Evolutionary conservation across 2,888 invertebrate species (phyloP).

Genomic region (Dione vanillae): DNA sequence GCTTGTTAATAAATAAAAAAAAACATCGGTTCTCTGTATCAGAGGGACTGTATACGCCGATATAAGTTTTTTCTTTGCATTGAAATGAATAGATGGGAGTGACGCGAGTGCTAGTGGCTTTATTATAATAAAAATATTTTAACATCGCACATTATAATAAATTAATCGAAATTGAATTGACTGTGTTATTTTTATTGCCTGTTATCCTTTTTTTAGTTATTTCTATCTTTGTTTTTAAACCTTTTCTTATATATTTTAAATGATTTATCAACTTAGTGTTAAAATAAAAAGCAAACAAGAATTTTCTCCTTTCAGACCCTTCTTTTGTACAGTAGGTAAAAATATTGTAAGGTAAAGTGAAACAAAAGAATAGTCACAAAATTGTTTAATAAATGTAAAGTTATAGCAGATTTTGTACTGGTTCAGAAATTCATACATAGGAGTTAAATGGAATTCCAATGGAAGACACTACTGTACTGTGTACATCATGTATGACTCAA

Average conservation of each 20-base stretch:
- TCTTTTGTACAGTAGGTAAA: too few species aligned
- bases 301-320: too few species aligned
- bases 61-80: slow-evolving; percentile 55
- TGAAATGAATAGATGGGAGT: slow-evolving; percentile 62
- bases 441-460: background rate
- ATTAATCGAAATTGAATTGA: slow-evolving; percentile 79
- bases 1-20: slow-evolving; percentile 64
- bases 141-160: slow-evolving; percentile 85
- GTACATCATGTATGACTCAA: background rate
- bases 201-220: background rate
- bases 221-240: background rate
- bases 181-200: slow-evolving; percentile 53
- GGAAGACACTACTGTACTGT: slow-evolving; percentile 20
- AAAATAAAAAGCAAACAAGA: too few species aligned
- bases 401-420: slow-evolving; percentile 26
- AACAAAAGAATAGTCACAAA: slow-evolving; percentile 19
- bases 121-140: slow-evolving; percentile 82
- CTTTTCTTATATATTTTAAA: too few species aligned
- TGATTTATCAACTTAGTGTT: too few species aligned
- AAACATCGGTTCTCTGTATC: slow-evolving; percentile 76
- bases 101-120: slow-evolving; percentile 70
- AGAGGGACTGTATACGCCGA: slow-evolving; percentile 68
- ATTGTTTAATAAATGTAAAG: slow-evolving; percentile 15
- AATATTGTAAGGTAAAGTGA: background rate
- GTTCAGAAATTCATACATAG: slow-evolving; percentile 3